Evolutionary conservation across 2,797 vertebrate species (phyloP).

Genomic region (Sciaenops ocellatus): DNA sequence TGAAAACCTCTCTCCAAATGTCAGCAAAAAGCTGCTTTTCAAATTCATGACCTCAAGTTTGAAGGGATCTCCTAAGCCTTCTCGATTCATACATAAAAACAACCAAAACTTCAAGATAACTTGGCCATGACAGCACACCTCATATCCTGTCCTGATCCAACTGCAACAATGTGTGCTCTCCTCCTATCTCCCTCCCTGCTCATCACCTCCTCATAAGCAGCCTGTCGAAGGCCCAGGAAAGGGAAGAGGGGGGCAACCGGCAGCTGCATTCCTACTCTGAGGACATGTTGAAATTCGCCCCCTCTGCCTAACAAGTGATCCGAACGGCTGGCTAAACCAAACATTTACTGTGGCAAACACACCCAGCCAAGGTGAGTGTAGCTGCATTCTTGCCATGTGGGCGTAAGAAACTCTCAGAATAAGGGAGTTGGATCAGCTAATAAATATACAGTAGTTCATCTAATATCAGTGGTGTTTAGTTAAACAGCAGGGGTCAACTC

Average conservation of each 20-base stretch:
- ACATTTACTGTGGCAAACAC: conserved; percentile 60
- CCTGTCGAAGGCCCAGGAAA: conserved; percentile 47
- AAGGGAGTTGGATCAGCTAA: conserved; percentile 21
- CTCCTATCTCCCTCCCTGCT: conserved; percentile 59
- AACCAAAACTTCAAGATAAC: conserved; percentile 23
- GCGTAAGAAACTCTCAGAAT: not conserved
- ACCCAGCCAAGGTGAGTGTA: conserved; percentile 37
- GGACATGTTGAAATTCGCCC: conserved; percentile 81
- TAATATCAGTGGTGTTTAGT: conserved; percentile 13
- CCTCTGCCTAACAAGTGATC: conserved; percentile 40
- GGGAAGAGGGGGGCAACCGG: conserved; percentile 33
- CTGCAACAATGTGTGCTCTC: conserved; percentile 37
- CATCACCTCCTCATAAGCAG: conserved; percentile 81
- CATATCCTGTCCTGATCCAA: conserved; percentile 46
- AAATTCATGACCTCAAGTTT: not conserved
- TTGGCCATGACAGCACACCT: conserved; percentile 32
- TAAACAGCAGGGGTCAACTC: conserved; percentile 37
- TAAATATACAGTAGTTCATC: not conserved
- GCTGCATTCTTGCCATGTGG: conserved; percentile 23
- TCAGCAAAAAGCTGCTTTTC: not conserved
- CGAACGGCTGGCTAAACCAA: conserved; percentile 57
- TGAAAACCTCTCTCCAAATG: not conserved
- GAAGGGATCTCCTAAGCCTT: not conserved
- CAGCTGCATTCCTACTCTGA: conserved; percentile 74
- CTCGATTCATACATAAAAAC: not conserved